A percentile compares a stretch with the other conserved stretches of the same genome.
Evolutionary conservation across 2,113 vertebrate genomes (phyloP).

Genomic region (Thunnus maccoyii): DNA sequence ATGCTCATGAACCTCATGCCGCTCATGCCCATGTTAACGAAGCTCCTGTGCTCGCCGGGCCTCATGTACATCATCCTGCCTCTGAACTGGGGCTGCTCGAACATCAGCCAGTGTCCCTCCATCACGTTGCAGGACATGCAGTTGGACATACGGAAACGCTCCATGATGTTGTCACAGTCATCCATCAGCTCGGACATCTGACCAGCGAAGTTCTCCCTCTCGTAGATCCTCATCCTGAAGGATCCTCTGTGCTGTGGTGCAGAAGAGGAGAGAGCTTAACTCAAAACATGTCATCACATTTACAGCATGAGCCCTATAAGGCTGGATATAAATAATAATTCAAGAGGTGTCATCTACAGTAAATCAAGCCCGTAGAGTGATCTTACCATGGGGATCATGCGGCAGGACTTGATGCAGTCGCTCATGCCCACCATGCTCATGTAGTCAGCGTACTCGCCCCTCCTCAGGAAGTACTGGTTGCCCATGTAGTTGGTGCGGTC

Average conservation of each 20-base stretch:
- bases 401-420: conserved; percentile 78
- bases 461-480: conserved; percentile 81
- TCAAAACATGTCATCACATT: background rate
- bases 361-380: background rate
- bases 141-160: conserved; percentile 81
- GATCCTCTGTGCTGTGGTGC: conserved; percentile 72
- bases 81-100: conserved; percentile 38
- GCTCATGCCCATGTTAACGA: conserved; percentile 70
- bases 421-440: conserved; percentile 78
- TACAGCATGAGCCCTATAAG: no score
- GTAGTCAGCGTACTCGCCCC: conserved; percentile 80
- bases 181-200: conserved; percentile 80
- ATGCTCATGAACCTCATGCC: conserved; percentile 78
- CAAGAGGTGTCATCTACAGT: background rate
- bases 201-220: no score
- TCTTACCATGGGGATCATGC: conserved; percentile 80
- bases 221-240: conserved; percentile 77
- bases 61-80: conserved; percentile 81
- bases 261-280: background rate
- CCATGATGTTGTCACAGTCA: conserved; percentile 82
- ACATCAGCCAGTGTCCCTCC: conserved; percentile 85
- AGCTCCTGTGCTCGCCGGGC: conserved; percentile 80
- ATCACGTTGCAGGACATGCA: conserved; percentile 86
- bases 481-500: conserved; percentile 76
- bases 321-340: no score